Conservation (phyloP, 23 tunicate species). For the Ascidia mentula region DNA sequence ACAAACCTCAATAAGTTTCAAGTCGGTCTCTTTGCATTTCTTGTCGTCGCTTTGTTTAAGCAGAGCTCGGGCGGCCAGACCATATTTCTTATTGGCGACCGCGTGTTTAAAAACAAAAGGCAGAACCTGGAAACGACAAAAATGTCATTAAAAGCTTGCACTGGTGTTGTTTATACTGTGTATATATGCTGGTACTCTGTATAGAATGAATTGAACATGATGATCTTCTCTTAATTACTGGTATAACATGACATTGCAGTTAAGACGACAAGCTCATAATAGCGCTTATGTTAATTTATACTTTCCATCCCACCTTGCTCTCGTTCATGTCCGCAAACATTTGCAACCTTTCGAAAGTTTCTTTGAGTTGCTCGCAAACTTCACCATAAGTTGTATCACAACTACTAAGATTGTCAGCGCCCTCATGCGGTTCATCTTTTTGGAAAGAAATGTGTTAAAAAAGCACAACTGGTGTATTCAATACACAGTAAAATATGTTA, state of each 20-base stretch:
- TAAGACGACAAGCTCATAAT: too few relatives aligned
- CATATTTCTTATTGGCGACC: conserved; percentile 41
- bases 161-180: too few relatives aligned
- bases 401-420: background rate
- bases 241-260: too few relatives aligned
- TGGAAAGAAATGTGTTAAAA: background rate
- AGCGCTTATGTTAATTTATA: too few relatives aligned
- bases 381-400: background rate
- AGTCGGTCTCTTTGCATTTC: conserved; percentile 48
- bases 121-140: conserved; percentile 33
- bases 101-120: conserved; percentile 65
- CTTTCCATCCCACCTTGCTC: conserved; percentile 34
- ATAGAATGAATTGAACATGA: background rate
- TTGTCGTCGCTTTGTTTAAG: conserved; percentile 68
- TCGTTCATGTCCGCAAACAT: conserved; percentile 75
- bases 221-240: too few relatives aligned
- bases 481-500: too few relatives aligned
- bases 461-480: background rate
- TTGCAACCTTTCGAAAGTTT: conserved; percentile 53
- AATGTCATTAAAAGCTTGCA: too few relatives aligned
- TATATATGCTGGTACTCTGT: background rate
- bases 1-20: conserved; percentile 29
- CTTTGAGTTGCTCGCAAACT: conserved; percentile 33
- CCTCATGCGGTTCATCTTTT: background rate
- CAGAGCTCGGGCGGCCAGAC: conserved; percentile 55